Base-by-base conservation (phyloP, 2,888 invertebrate genomes). In the Protula sp. region DNA sequence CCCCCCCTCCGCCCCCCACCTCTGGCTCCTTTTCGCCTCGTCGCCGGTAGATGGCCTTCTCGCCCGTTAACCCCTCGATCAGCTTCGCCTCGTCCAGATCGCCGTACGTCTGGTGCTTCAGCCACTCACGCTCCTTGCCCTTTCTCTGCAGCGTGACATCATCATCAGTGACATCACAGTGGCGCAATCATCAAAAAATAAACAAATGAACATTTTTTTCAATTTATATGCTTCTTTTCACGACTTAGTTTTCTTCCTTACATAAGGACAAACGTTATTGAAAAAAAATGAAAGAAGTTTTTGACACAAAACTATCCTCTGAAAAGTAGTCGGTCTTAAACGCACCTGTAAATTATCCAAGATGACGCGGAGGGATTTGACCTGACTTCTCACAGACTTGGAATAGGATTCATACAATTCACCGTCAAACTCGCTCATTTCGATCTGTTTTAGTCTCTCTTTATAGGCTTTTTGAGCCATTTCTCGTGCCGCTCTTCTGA, bases 31-130 rank as follows among this genome's bases (percentile, higher is more conserved):
- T 89, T 66, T 93, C 92, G 2, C 88, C 86, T 47, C 94, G 84
- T 14, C 91, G 85, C 55, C 91, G 86, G 80, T 93, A 98, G 71
- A 97, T 91, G 45, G 90, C 88, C 74, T 89, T 89, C 81, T 98
- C 97, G 0, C 97, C 97, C 0, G 95, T 88, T 38, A 81, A 66
- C 85, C 92, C 93, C 84, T 98, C 98, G 70, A 98, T 92, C 60
- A 98, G 85, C 79, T 95, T 94, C 0, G 89, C 88, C 71, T 97
- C 97, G 73, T 98, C 98, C 30, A 98, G 82, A 79, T 98, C 98
- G 0, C 98, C 97, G 57, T 90, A 88, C 0, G 94, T 93, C 82
- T 97, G 95, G 59, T 97, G 92, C 58, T 90, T 86, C 58, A 88
- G 86, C 97, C 98, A 98, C 72, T 93, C 90, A 0, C 97, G 85